These are phyloP conservation scores for Gymnorhina tibicen DNA, from an alignment of 2,113 vertebrate genomes.

Conservation along the genomic window DNA sequence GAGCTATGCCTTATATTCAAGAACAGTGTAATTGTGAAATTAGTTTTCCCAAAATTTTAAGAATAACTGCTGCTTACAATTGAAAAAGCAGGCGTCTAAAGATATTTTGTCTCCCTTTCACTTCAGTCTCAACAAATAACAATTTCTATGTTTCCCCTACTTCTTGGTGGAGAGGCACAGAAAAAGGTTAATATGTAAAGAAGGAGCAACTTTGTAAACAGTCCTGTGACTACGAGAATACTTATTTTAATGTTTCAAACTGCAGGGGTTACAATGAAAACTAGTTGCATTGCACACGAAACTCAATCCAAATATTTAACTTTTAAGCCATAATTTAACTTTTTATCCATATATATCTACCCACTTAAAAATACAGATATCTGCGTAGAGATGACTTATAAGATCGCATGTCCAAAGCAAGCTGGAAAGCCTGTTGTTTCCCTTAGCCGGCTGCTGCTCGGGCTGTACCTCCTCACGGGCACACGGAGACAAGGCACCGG, in stretches of 20 bases:
- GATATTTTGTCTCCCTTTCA: neutral
- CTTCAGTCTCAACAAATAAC: neutral
- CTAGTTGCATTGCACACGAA: rapidly evolving
- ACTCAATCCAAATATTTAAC: rapidly evolving
- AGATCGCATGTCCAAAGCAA: rapidly evolving
- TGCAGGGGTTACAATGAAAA: neutral
- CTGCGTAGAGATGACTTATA: rapidly evolving
- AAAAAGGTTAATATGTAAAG: neutral
- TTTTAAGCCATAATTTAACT: too few species aligned
- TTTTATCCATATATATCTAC: rapidly evolving
- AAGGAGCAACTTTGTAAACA: neutral
- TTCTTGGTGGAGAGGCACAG: rapidly evolving
- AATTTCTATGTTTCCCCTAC: neutral
- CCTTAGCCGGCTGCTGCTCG: neutral
- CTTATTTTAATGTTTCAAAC: neutral
- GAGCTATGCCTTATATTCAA: neutral
- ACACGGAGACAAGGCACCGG: rapidly evolving
- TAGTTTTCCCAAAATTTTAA: neutral
- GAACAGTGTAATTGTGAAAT: neutral
- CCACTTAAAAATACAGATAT: rapidly evolving
- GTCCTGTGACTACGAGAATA: rapidly evolving
- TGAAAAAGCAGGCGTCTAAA: neutral
- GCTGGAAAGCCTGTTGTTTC: neutral
- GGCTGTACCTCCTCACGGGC: neutral
- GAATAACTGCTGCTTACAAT: neutral